A percentile compares a stretch with the other conserved stretches of the same genome.
These are phyloP conservation scores for Drosophila niveifrons DNA, from an alignment of 2,888 invertebrate species.

Conservation along the genomic window DNA sequence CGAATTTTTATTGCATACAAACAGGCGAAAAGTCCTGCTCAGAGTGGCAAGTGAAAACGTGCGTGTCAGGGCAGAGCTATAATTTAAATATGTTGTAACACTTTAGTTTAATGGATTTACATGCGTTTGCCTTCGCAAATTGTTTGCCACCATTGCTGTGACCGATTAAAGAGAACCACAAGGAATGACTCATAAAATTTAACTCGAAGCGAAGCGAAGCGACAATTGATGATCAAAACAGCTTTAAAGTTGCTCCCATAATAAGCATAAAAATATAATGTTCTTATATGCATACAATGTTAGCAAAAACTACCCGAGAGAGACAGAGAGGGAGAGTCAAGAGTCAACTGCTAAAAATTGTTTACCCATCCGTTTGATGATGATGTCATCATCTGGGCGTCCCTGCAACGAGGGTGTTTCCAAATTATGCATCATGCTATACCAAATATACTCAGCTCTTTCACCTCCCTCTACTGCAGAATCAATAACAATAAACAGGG, in stretches of 20 bases:
- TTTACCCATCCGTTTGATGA: constrained; percentile 55
- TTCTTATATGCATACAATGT: constrained; percentile 29
- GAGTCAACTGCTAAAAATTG: constrained; percentile 49
- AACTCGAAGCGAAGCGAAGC: constrained; percentile 38
- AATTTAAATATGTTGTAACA: constrained; percentile 61
- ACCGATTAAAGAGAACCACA: constrained; percentile 28
- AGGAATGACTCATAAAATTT: constrained; percentile 30
- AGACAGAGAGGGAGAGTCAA: constrained; percentile 3
- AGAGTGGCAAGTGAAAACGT: constrained; percentile 38
- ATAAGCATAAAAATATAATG: constrained; percentile 70
- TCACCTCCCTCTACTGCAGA: constrained; percentile 37
- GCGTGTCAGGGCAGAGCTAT: constrained; percentile 53
- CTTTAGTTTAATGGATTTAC: constrained; percentile 61
- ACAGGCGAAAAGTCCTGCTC: constrained; percentile 21
- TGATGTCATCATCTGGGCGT: constrained; percentile 63
- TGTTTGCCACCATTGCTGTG: constrained; percentile 16
- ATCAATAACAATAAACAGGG: constrained; percentile 74
- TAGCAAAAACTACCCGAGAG: constrained; percentile 34
- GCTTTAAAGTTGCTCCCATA: constrained; percentile 68
- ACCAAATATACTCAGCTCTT: constrained; percentile 27
- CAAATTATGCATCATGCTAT: constrained; percentile 69
- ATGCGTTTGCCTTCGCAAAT: constrained; percentile 45
- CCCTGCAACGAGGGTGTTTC: constrained; percentile 48
- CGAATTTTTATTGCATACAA: constrained; percentile 26
- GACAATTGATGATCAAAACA: constrained; percentile 41